Percentiles rank a stretch among this genome's conserved stretches.
These are phyloP conservation scores for Rousettus madagascariensis DNA, from an alignment of 2,797 vertebrate species.

Conservation along the genomic window DNA sequence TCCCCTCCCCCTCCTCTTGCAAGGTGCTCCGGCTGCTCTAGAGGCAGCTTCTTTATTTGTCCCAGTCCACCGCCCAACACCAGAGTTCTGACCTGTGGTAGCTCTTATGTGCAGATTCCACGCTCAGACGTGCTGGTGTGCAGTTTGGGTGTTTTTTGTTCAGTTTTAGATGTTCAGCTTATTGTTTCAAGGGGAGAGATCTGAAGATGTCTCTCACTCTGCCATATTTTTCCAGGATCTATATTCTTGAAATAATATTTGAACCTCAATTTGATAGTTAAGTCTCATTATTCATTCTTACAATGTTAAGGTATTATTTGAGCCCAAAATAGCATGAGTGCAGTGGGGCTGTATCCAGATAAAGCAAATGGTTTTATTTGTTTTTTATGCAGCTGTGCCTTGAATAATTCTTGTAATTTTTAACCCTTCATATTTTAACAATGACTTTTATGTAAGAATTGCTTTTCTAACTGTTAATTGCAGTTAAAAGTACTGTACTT, in stretches of 20 bases:
- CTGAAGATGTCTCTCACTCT: too few species aligned
- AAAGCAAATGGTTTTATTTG: slow-evolving; percentile 46
- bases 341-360: slow-evolving; percentile 46
- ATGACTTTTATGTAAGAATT: slow-evolving; percentile 20
- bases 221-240: too few species aligned
- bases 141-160: too few species aligned
- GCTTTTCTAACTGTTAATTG: background rate
- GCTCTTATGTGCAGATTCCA: too few species aligned
- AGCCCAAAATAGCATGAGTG: slow-evolving; percentile 46
- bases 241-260: slow-evolving; percentile 34
- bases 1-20: too few species aligned
- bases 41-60: too few species aligned
- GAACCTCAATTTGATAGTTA: background rate
- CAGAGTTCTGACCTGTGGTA: too few species aligned
- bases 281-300: background rate
- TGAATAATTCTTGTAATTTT: slow-evolving; percentile 58
- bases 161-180: too few species aligned
- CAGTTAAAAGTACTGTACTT: background rate
- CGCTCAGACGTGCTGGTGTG: too few species aligned
- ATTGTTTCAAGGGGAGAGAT: too few species aligned
- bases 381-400: slow-evolving; percentile 48
- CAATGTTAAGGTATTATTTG: slow-evolving; percentile 20
- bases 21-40: too few species aligned
- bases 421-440: slow-evolving; percentile 60
- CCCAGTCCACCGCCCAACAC: too few species aligned